Evolutionary conservation across 2,797 vertebrate species (phyloP).

Genomic region (Leptodactylus fallax): DNA sequence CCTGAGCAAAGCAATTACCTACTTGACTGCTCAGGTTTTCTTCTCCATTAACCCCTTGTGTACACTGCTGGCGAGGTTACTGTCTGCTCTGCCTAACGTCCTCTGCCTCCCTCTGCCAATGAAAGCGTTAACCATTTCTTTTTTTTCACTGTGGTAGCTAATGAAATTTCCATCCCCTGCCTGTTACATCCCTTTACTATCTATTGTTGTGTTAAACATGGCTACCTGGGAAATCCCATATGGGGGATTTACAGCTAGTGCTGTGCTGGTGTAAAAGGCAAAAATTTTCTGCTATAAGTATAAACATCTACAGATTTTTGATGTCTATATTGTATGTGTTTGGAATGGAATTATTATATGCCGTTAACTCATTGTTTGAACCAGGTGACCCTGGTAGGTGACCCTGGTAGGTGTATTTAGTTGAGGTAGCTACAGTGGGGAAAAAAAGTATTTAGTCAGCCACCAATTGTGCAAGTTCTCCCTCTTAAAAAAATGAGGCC

Average conservation of each 20-base stretch:
- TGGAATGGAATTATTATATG: neutral
- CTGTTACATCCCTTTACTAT: slow-evolving; percentile 44
- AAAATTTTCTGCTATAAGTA: neutral
- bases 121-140: slow-evolving; percentile 10
- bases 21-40: slow-evolving; percentile 76
- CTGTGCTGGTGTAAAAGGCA: neutral
- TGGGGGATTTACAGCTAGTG: neutral
- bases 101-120: slow-evolving; percentile 62
- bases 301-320: neutral
- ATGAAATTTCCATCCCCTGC: slow-evolving; percentile 31
- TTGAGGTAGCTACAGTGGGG: too few species aligned
- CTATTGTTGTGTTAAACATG: slow-evolving; percentile 24
- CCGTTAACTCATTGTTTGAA: neutral
- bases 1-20: slow-evolving; percentile 81
- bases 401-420: too few species aligned
- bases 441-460: too few species aligned
- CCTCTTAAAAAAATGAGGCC: too few species aligned
- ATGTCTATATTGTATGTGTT: neutral
- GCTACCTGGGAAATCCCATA: neutral
- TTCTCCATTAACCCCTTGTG: slow-evolving; percentile 69
- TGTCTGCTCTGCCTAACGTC: neutral
- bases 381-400: neutral
- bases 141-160: slow-evolving; percentile 59
- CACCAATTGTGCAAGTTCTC: too few species aligned
- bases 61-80: neutral